Conservation (phyloP, 2,797 vertebrate species). For the Lophotriccus pileatus region DNA sequence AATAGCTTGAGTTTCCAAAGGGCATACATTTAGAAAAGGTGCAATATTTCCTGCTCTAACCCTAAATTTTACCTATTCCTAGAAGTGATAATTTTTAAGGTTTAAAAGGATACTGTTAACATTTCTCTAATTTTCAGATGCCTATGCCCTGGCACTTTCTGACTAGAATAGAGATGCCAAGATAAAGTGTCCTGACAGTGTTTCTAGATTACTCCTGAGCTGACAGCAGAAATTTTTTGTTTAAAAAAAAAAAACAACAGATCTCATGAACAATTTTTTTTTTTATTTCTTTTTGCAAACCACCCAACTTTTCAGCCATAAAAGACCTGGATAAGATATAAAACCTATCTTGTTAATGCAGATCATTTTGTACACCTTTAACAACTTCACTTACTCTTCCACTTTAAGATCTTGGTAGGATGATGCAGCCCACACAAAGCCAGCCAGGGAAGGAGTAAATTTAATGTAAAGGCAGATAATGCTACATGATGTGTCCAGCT, state of each 20-base stretch:
- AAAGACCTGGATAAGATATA: background rate
- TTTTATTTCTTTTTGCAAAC: background rate
- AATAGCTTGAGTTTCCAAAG: conserved; percentile 59
- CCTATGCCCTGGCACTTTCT: background rate
- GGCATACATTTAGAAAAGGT: conserved; percentile 22
- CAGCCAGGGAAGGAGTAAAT: background rate
- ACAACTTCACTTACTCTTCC: background rate
- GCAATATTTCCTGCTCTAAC: background rate
- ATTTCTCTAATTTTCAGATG: conserved; percentile 1
- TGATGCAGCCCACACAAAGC: background rate
- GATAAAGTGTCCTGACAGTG: background rate
- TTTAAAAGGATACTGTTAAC: background rate
- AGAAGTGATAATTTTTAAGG: conserved; percentile 27
- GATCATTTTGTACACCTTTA: background rate
- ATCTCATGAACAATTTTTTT: background rate
- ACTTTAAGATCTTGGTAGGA: background rate
- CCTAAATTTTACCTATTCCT: conserved; percentile 32
- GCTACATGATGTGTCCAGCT: background rate
- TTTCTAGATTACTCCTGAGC: background rate
- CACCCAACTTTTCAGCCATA: background rate
- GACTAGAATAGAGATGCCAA: background rate
- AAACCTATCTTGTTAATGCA: background rate
- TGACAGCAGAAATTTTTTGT: background rate
- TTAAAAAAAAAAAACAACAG: background rate
- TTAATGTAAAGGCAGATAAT: background rate